Evolutionary conservation across 2,888 invertebrate genomes (phyloP), one percentile per base, ranked within the genome.

Genomic region (Callimorpha dominula): DNA sequence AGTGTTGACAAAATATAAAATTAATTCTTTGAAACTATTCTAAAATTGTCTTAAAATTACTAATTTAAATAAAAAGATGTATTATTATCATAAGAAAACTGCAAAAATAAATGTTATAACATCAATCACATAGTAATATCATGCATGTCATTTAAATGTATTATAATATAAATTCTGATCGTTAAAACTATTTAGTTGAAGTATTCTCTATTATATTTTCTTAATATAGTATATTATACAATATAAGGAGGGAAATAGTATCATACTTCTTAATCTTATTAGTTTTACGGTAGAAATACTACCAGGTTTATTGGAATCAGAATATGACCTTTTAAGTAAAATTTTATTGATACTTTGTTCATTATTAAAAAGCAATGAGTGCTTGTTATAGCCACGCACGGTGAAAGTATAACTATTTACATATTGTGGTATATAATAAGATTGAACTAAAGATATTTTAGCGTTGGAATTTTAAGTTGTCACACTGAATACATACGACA

Each of bases 71-170:
- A 65, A 15, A 15, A 5, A 9, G 8, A 65, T 2, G 17, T 50
- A 49, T 50, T 31, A 50, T 31, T 65, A 65, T 65, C 65, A 63
- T 71, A 64, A 71, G n/a, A 71, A 65, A 40, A 42, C 49, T 54
- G 46, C 66, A 20, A 66, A 43, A 52, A 46, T 57, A 60, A 65
- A 70, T 20, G n/a, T 15, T 42, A 17, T 20, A 8, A 31, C 6
- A 20, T 50, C 15, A 31, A 31, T 15, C 49, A 49, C 2, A 31
- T 31, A 31, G 2, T 31, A 31, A 31, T 31, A 14, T 60, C 60
- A 62, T 62, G 11, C 14, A 8, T 9, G 6, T 4, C 9, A 46
- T 9, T 46, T 3, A 46, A 46, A 8, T 46, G 4, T 46, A 3
- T 46, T 46, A 46, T 9, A 8, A 57, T 20, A 20, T 20, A 20